Evolutionary conservation across 2,797 vertebrate species (phyloP).

Genomic region (Pygocentrus nattereri): DNA sequence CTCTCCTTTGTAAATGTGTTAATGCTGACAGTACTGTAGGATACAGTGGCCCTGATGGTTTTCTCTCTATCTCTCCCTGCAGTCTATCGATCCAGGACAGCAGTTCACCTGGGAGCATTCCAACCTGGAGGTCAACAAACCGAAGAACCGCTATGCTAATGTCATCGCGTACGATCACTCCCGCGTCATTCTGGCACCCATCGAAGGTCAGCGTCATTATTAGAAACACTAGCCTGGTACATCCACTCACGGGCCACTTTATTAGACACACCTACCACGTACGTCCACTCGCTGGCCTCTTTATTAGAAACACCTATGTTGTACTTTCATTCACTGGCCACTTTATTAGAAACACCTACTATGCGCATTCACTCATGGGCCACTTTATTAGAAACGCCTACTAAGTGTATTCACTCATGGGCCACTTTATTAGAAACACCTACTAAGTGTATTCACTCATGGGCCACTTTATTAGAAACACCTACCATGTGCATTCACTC

Average conservation of each 20-base stretch:
- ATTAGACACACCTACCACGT: neutral
- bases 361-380: neutral
- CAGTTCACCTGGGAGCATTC: slow-evolving; percentile 99
- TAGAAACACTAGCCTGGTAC: neutral
- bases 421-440: no score
- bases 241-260: neutral
- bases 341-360: neutral
- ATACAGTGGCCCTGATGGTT: slow-evolving; percentile 35
- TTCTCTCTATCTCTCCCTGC: slow-evolving; percentile 39
- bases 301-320: no score
- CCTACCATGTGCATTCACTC: neutral
- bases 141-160: slow-evolving; percentile 97
- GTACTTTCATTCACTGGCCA: no score
- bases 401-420: no score
- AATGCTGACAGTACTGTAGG: slow-evolving; percentile 3
- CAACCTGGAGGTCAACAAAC: slow-evolving; percentile 98
- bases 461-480: neutral
- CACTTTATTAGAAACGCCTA: neutral
- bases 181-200: slow-evolving; percentile 92
- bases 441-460: no score
- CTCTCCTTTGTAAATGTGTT: slow-evolving; percentile 6
- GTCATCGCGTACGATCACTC: slow-evolving; percentile 99
- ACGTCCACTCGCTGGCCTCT: neutral
- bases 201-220: slow-evolving; percentile 88
- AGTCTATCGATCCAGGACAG: slow-evolving; percentile 98